Percentiles rank a stretch among this genome's conserved stretches.
Conservation (phyloP, 1,140 invertebrate genomes). For the Helicoverpa zea region DNA sequence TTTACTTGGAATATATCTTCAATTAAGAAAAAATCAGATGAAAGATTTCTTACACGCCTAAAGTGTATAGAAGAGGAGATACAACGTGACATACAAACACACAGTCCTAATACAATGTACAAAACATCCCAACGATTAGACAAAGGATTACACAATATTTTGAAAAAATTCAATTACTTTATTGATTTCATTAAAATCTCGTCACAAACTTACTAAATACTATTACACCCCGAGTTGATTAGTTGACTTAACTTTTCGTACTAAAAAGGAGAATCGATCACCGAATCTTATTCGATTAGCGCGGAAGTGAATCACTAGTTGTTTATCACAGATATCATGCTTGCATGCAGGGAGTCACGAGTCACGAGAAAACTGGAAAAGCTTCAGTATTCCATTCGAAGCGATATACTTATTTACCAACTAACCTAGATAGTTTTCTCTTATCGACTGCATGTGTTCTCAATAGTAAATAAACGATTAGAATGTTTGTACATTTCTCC, state of each 20-base stretch:
- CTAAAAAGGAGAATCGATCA: slow-evolving; percentile 31
- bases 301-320: slow-evolving; percentile 15
- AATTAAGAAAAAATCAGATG: too few species aligned
- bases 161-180: slow-evolving; percentile 74
- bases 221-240: slow-evolving; percentile 15
- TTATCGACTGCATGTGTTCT: not conserved
- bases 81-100: slow-evolving; percentile 34
- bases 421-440: too few species aligned
- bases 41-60: too few species aligned
- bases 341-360: not conserved
- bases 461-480: not conserved
- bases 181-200: slow-evolving; percentile 75
- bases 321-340: slow-evolving; percentile 30
- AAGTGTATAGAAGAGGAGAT: not conserved
- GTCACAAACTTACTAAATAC: slow-evolving; percentile 65
- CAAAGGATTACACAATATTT: slow-evolving; percentile 71
- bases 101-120: slow-evolving; percentile 50
- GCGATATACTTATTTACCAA: not conserved
- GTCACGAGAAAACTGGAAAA: not conserved
- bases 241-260: slow-evolving; percentile 9
- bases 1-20: too few species aligned
- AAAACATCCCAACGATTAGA: slow-evolving; percentile 69
- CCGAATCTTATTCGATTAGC: slow-evolving; percentile 32
- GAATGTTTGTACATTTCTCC: slow-evolving; percentile 12
- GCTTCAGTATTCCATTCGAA: not conserved